A percentile compares a stretch with the other conserved stretches of the same genome.
These are phyloP conservation scores for Epirrita christyi DNA, from an alignment of 2,888 invertebrate species.

Conservation along the genomic window DNA sequence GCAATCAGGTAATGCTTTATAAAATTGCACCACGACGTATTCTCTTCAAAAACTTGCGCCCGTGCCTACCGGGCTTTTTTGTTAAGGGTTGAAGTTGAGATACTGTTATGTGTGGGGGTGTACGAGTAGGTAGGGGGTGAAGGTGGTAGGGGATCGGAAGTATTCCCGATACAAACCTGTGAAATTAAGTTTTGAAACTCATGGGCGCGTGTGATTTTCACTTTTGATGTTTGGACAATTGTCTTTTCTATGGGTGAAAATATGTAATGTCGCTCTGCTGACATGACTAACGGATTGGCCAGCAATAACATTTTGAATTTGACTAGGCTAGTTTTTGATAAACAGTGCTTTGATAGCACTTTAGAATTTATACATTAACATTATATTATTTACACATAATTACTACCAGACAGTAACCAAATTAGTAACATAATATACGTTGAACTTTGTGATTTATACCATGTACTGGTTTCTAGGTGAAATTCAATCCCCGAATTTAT, in stretches of 20 bases:
- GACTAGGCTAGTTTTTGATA: no score
- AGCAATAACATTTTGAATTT: not conserved
- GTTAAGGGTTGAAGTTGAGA: conserved; percentile 29
- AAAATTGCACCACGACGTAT: not conserved
- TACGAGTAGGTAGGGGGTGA: no score
- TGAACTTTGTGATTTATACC: no score
- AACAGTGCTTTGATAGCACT: no score
- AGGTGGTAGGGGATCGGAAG: conserved; percentile 12
- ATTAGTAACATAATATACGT: no score
- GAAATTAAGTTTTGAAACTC: conserved; percentile 18
- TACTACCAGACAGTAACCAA: no score
- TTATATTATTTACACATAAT: no score
- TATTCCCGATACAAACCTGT: conserved; percentile 13
- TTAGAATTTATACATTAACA: no score
- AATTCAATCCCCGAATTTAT: not conserved
- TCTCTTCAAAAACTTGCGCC: conserved; percentile 2
- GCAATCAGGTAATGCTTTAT: no score
- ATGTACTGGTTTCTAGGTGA: not conserved
- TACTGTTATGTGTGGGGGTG: conserved; percentile 23
- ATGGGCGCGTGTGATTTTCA: not conserved
- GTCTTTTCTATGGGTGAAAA: not conserved
- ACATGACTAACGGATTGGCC: not conserved
- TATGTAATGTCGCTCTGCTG: not conserved
- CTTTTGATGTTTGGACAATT: conserved; percentile 4
- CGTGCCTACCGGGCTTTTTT: conserved; percentile 16